Base-by-base conservation (phyloP, 2,113 vertebrate genomes). In the Meleagris gallopavo region DNA sequence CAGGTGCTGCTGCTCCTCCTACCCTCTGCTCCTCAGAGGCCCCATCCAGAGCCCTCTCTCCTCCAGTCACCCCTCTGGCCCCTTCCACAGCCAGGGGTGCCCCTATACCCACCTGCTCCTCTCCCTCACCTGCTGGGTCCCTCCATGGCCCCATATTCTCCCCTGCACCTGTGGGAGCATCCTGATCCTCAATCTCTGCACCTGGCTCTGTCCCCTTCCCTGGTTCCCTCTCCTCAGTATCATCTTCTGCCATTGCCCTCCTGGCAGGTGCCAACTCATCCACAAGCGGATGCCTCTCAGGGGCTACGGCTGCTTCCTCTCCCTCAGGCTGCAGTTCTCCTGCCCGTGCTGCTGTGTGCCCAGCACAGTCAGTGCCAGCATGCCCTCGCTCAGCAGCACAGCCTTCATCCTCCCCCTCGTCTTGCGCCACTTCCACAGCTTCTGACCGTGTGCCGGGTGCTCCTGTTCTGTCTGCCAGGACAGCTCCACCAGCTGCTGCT, bases 311-410 rank as follows among this genome's bases (percentile, higher is more conserved):
- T 27, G 19, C 46, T 1, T 7, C 2, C 13, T 66, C 78, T 10
- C 62, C 64, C 85, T 2, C 3, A 19, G 67, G 50, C 78, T 67
- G 67, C 1, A 19, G 5, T 25, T 66, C 7, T 83, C 46, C 38
- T 0, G 0, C n/a, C 34, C 0, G 0, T 6, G 30, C 54, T 7
- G 14, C 10, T 38, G 19, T 10, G 50, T 19, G 46, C 52, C 4
- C 11, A 0, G 10, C 3, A 40, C 57, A 81, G 73, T 27, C 2
- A 0, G 61, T 1, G 40, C 0, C 3, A 32, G 50, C 12, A 1
- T 6, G 64, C 11, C 21, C 40, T 75, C 24, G 86, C 25, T 32
- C 66, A 7, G 76, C 71, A 46, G 67, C 46, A 11, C 5, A 11
- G 52, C 43, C 34, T 4, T 72, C 67, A 46, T 90, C 32, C 79